Base-by-base conservation (phyloP, 2,113 vertebrate species). In the Mesitornis unicolor region DNA sequence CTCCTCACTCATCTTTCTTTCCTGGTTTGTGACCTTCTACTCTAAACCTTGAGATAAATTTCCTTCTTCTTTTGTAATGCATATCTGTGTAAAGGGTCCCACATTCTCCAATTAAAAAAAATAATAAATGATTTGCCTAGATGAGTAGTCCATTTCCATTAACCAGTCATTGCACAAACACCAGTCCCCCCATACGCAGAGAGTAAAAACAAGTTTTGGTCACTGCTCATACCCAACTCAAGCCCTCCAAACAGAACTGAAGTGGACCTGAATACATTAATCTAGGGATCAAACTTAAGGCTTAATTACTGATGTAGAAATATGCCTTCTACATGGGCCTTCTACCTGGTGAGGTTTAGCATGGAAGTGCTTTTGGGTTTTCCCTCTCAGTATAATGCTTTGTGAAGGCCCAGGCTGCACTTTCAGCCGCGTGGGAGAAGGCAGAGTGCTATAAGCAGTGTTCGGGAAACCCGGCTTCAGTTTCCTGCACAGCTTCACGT, bases 161-260 rank as follows among this genome's bases (percentile, higher is more conserved):
- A 69, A 47, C 33, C 38, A 28, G 21, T 48, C 64, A 53, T 29
- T 64, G 48, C 43, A 68, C 74, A 59, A 69, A 47, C 36, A 42
- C 11, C n/a, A n/a, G n/a, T 0, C 1, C 35, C 61, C 14, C 16
- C 29, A 17, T 4, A 6, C 24, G 16, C 7, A 1, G 12, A 77
- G 17, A 81, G 38, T 9, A 67, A 71, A 85, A n/a, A 0, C 26
- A 68, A 43, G 5, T 38, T 50, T 63, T 45, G n/a, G 43, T 28
- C 21, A n/a, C 36, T 73, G 53, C 17, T 76, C 36, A 76, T 48
- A 45, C 22, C 6, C 20, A 56, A 17, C 21, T 81, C 47, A 61
- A 51, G 20, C 5, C 69, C 31, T 61, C 24, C n/a, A 71, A 51
- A 60, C 33, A 51, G 51, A 65, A 71, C 36, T 67, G 6, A 51